Percentiles rank a stretch among this genome's conserved stretches.
phyloP scores from a whole-genome alignment of 2,113 vertebrate species.

The Chloropsis hardwickii region DNA sequence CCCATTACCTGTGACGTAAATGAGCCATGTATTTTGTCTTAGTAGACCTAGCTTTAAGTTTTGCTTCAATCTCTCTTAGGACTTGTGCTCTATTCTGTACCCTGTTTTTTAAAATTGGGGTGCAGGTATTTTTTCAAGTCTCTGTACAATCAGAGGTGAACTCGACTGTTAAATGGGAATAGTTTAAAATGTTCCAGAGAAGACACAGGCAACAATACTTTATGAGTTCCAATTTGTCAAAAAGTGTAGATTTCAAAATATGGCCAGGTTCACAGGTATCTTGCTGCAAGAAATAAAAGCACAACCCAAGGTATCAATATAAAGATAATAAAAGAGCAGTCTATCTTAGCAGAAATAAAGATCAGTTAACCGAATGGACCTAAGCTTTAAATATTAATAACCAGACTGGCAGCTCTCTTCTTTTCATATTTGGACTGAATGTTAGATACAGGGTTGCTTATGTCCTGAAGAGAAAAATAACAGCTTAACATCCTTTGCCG shows the following conservation, averaged over 20 bases:
- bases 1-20: not conserved
- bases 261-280: not conserved
- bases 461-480: not conserved
- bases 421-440: not conserved
- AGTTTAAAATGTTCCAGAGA: not conserved
- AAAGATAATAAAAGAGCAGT: not conserved
- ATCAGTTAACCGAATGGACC: not conserved
- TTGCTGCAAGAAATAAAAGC: conserved; percentile 1
- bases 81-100: not conserved
- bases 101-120: not conserved
- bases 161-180: not conserved
- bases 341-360: not conserved
- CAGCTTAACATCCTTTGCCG: not conserved
- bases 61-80: not conserved
- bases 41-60: not conserved
- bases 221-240: not conserved
- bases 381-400: not conserved
- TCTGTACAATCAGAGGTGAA: not conserved
- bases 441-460: not conserved
- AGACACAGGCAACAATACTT: not conserved
- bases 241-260: not conserved
- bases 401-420: not conserved
- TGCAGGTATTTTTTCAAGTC: not conserved
- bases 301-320: not conserved
- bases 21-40: not conserved